These are phyloP conservation scores for Oncorhynchus kisutch DNA, from an alignment of 2,113 vertebrate genomes.

Conservation along the genomic window DNA sequence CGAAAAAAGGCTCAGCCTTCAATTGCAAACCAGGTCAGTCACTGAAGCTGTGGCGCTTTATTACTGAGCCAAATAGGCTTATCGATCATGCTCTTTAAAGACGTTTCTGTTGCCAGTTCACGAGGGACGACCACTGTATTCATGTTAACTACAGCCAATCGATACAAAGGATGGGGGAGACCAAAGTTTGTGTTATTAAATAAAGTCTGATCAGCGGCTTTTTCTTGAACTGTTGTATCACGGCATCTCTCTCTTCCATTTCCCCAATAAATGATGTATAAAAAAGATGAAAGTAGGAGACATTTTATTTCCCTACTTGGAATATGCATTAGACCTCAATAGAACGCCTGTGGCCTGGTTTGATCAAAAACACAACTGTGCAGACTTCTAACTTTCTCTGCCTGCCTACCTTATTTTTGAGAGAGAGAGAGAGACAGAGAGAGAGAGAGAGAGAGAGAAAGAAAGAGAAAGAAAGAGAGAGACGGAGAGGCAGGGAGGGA, in stretches of 20 bases:
- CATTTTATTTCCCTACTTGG: not conserved
- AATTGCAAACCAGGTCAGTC: conserved; percentile 41
- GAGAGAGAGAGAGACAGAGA: too few species aligned
- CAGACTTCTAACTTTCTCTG: not conserved
- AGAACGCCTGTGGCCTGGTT: not conserved
- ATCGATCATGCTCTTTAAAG: conserved; percentile 46
- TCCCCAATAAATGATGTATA: conserved; percentile 2
- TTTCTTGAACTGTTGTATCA: conserved; percentile 14
- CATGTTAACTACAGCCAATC: conserved; percentile 45
- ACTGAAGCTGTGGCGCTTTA: conserved; percentile 38
- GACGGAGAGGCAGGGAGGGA: too few species aligned
- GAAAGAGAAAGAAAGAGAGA: too few species aligned
- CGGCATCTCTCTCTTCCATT: conserved; percentile 13
- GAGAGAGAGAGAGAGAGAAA: too few species aligned
- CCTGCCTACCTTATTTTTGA: not conserved
- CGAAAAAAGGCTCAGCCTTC: not conserved
- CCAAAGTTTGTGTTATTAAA: conserved; percentile 40
- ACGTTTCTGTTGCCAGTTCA: conserved; percentile 23
- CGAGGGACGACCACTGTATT: conserved; percentile 39
- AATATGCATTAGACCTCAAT: conserved; percentile 14
- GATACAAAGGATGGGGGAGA: conserved; percentile 31
- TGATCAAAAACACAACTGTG: not conserved
- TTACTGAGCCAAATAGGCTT: conserved; percentile 42
- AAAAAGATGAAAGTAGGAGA: conserved; percentile 7
- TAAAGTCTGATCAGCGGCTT: conserved; percentile 29